Conservation (phyloP, 2,888 invertebrate species). For the Opisthograptis luteolata region DNA sequence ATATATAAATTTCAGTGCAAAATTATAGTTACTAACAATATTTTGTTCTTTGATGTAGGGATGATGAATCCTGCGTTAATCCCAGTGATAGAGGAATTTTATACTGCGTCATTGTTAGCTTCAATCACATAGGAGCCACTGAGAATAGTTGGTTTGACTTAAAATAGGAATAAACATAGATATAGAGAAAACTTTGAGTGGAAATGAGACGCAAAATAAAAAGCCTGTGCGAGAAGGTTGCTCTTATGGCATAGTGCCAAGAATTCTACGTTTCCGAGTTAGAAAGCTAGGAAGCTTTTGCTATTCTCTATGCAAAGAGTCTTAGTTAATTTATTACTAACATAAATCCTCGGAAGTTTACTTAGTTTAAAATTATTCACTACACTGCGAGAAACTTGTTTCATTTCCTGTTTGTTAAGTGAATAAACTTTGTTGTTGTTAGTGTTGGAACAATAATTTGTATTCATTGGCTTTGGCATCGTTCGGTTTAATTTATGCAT, state of each 20-base stretch:
- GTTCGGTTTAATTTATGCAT: not conserved
- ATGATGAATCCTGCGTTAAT: too few species aligned
- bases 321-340: not conserved
- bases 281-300: not conserved
- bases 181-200: too few species aligned
- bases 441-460: slow-evolving; percentile 10
- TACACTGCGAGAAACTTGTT: slow-evolving; percentile 15
- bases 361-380: slow-evolving; percentile 4
- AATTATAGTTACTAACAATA: too few species aligned
- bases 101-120: too few species aligned
- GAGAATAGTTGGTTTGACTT: too few species aligned
- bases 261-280: not conserved
- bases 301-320: not conserved
- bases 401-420: slow-evolving; percentile 15
- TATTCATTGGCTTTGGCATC: slow-evolving; percentile 10
- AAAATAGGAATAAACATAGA: too few species aligned
- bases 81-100: too few species aligned
- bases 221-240: not conserved
- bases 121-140: too few species aligned
- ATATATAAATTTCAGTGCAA: too few species aligned
- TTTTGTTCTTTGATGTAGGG: too few species aligned
- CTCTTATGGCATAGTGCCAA: slow-evolving; percentile 3
- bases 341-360: not conserved
- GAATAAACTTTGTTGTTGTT: slow-evolving; percentile 15
- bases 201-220: not conserved